Conservation (phyloP, 2,888 invertebrate genomes). For the Globia sparganii region DNA sequence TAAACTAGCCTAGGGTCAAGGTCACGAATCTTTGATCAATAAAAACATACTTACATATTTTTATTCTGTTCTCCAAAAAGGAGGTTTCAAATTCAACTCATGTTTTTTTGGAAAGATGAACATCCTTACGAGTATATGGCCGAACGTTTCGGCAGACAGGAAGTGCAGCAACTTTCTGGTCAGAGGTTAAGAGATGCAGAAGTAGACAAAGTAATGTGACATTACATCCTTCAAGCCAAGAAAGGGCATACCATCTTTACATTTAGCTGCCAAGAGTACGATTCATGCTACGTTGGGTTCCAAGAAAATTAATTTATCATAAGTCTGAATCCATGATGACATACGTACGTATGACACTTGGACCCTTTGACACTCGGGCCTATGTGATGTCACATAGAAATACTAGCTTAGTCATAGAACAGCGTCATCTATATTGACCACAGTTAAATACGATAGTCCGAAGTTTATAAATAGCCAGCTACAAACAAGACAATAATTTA, state of each 20-base stretch:
- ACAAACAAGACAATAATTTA: conserved; percentile 28
- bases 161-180: conserved; percentile 41
- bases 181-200: conserved; percentile 52
- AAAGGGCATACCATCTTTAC: conserved; percentile 45
- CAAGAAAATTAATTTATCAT: conserved; percentile 58
- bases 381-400: conserved; percentile 41
- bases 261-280: conserved; percentile 20
- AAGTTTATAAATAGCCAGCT: conserved; percentile 38
- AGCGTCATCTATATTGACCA: conserved; percentile 32
- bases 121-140: background rate
- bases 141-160: conserved; percentile 34
- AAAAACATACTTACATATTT: background rate
- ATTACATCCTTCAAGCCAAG: conserved; percentile 37
- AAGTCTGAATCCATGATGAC: conserved; percentile 20
- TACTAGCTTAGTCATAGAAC: conserved; percentile 57
- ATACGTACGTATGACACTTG: conserved; percentile 27
- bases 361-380: conserved; percentile 35
- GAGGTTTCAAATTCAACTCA: background rate
- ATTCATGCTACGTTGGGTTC: conserved; percentile 51
- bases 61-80: background rate
- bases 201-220: conserved; percentile 35
- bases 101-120: background rate
- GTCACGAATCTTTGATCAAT: conserved; percentile 23
- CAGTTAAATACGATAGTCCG: background rate
- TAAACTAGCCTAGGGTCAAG: conserved; percentile 35